Percentiles rank a stretch among this genome's conserved stretches.
These are phyloP conservation scores for Coleophora flavipennella DNA, from an alignment of 2,888 invertebrate species.

Conservation along the genomic window DNA sequence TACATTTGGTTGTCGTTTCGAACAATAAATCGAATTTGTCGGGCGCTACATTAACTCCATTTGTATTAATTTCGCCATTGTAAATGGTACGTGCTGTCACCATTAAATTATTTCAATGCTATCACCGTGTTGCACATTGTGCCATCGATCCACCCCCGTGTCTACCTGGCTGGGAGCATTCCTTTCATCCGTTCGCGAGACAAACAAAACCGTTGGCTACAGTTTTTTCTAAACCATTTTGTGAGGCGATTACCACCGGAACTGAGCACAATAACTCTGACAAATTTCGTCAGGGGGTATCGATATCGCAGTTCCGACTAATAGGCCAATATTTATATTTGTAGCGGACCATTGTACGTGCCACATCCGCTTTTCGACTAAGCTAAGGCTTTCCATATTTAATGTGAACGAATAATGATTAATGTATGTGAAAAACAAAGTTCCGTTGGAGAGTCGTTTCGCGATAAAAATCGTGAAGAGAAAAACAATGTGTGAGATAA, in stretches of 20 bases:
- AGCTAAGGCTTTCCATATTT: background rate
- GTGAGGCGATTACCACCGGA: conserved; percentile 61
- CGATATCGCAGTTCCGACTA: conserved; percentile 65
- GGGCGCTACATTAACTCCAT: conserved; percentile 23
- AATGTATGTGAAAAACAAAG: too few relatives aligned
- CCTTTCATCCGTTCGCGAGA: conserved; percentile 40
- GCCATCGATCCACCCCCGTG: conserved; percentile 43
- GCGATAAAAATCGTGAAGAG: too few relatives aligned
- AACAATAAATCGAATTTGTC: conserved; percentile 11
- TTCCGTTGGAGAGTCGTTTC: too few relatives aligned
- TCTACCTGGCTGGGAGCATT: conserved; percentile 59
- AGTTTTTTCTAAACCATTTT: conserved; percentile 42
- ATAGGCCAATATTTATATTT: conserved; percentile 61
- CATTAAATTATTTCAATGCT: conserved; percentile 40
- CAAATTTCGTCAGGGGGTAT: conserved; percentile 52
- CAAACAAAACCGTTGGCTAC: conserved; percentile 41
- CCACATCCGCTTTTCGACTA: conserved; percentile 38
- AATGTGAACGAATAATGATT: too few relatives aligned
- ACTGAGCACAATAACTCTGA: conserved; percentile 57
- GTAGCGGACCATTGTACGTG: conserved; percentile 50
- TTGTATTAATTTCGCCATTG: conserved; percentile 39
- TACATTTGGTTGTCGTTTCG: background rate
- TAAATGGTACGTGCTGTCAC: conserved; percentile 40
- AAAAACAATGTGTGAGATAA: too few relatives aligned
- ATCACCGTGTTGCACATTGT: conserved; percentile 34